phyloP scores from a whole-genome alignment of 2,888 invertebrate genomes.

The Monochamus alternatus region DNA sequence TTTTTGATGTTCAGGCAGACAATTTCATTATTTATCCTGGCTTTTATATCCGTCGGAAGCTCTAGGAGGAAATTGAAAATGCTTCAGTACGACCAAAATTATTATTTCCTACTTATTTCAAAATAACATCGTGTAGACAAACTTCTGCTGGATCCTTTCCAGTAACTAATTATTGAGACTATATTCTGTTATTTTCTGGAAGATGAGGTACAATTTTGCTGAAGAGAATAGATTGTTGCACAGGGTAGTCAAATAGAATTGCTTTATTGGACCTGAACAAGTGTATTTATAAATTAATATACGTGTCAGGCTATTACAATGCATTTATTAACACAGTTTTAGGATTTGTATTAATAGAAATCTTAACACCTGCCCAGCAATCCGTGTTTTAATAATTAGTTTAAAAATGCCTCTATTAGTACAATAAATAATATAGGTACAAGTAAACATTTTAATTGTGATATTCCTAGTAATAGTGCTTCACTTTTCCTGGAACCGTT shows the following conservation, averaged over 20 bases:
- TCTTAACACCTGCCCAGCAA: no score
- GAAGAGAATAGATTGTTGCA: not conserved
- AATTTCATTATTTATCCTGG: constrained; percentile 15
- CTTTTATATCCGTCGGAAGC: constrained; percentile 16
- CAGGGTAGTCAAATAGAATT: not conserved
- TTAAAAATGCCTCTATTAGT: no score
- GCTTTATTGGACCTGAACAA: no score
- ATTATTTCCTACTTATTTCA: constrained; percentile 18
- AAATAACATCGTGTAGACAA: not conserved
- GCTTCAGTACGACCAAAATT: constrained; percentile 1
- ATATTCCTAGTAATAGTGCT: no score
- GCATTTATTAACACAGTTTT: no score
- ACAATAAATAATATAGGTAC: no score
- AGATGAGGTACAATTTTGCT: not conserved
- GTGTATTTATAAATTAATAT: no score
- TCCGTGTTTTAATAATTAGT: no score
- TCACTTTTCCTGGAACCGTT: no score
- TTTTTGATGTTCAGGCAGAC: not conserved
- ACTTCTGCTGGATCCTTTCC: not conserved
- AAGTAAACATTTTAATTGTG: no score
- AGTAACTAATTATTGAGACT: not conserved
- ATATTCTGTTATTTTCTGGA: not conserved
- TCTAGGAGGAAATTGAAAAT: constrained; percentile 16
- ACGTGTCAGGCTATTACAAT: no score
- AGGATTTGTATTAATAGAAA: no score